Evolutionary conservation across 2,797 vertebrate genomes (phyloP).

Genomic region (Danio aesculapii): DNA sequence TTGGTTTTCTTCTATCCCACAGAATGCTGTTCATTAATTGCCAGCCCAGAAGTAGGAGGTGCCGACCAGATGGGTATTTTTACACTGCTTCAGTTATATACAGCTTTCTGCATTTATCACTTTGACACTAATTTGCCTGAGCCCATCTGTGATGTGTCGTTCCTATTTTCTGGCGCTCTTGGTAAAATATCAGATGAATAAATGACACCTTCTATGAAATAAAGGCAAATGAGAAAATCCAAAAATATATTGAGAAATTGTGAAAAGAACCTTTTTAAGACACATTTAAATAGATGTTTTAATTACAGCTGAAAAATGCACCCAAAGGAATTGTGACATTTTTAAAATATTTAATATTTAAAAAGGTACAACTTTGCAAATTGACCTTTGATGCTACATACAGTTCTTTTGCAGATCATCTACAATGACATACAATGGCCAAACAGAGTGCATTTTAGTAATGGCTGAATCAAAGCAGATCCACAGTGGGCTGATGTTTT

Average conservation of each 20-base stretch:
- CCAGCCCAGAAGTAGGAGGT: slow-evolving; percentile 57
- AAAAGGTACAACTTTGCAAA: slow-evolving; percentile 60
- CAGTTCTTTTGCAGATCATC: slow-evolving; percentile 54
- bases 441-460: slow-evolving; percentile 50
- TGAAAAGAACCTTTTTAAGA: slow-evolving; percentile 37
- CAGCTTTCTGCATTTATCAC: slow-evolving; percentile 66
- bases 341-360: slow-evolving; percentile 60
- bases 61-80: slow-evolving; percentile 66
- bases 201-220: slow-evolving; percentile 25
- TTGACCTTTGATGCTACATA: slow-evolving; percentile 58
- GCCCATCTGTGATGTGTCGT: slow-evolving; percentile 65
- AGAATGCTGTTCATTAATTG: slow-evolving; percentile 61
- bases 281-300: slow-evolving; percentile 63
- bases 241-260: slow-evolving; percentile 47
- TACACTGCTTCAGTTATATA: slow-evolving; percentile 62
- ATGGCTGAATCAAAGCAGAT: slow-evolving; percentile 56
- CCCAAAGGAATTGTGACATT: slow-evolving; percentile 55
- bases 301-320: slow-evolving; percentile 62
- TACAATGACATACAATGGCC: slow-evolving; percentile 52
- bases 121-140: slow-evolving; percentile 67
- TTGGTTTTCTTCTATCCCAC: slow-evolving; percentile 52
- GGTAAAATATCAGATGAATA: slow-evolving; percentile 49
- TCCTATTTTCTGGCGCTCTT: slow-evolving; percentile 50
- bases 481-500: slow-evolving; percentile 63
- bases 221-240: slow-evolving; percentile 44